phyloP scores from a whole-genome alignment of 92 coral and sea anemone species.

The Meandrina meandrites region DNA sequence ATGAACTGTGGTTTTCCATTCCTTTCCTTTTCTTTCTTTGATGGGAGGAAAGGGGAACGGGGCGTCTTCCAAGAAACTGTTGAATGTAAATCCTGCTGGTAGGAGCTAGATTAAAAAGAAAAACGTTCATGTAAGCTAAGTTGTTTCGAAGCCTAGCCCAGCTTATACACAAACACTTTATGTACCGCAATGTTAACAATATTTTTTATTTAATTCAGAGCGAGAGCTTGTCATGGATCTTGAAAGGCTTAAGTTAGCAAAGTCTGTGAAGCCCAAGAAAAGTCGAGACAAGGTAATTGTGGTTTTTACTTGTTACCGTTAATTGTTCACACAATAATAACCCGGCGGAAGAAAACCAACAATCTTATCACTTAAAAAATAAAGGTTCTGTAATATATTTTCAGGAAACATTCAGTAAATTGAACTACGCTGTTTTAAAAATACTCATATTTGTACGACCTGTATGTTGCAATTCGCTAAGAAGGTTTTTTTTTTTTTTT shows the following conservation, averaged over 20 bases:
- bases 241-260: conserved; percentile 82
- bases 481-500: neutral
- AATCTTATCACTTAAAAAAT: no score
- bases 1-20: conserved; percentile 6
- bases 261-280: conserved; percentile 83
- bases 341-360: neutral
- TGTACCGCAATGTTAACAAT: neutral
- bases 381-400: no score
- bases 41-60: neutral
- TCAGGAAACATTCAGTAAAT: no score
- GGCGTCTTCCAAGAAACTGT: neutral
- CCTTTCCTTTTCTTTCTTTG: neutral
- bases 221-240: conserved; percentile 92
- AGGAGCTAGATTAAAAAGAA: no score
- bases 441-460: neutral
- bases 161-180: no score
- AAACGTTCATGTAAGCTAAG: no score
- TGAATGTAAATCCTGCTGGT: no score
- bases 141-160: no score
- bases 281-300: conserved; percentile 76
- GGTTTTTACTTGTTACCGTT: neutral
- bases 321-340: no score
- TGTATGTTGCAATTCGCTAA: neutral
- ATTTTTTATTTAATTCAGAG: conserved; percentile 53
- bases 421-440: no score